A percentile compares a stretch with the other conserved stretches of the same genome.
Conservation (phyloP, 1,140 invertebrate genomes). For the Anthonomus grandis region DNA sequence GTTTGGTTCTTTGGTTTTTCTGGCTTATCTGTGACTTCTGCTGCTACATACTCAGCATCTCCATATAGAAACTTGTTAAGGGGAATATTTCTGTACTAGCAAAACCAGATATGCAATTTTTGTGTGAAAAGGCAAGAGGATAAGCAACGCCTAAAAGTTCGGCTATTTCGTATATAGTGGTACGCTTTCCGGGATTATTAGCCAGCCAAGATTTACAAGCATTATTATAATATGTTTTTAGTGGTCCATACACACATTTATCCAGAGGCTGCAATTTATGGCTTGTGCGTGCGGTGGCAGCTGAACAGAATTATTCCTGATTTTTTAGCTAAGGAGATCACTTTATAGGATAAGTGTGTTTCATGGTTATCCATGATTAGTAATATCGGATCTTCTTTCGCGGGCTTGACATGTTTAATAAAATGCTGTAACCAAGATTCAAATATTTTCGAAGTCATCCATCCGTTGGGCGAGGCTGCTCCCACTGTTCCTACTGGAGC, state of each 20-base stretch:
- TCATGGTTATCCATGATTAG: conserved; percentile 30
- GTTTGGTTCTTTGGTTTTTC: too few species aligned
- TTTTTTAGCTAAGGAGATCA: conserved; percentile 21
- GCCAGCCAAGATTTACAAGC: conserved; percentile 22
- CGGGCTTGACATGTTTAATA: conserved; percentile 40
- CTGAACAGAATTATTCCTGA: conserved; percentile 33
- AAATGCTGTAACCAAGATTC: conserved; percentile 52
- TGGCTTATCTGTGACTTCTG: too few species aligned
- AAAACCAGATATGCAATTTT: conserved; percentile 17
- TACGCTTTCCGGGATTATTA: conserved; percentile 5
- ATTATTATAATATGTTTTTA: conserved; percentile 34
- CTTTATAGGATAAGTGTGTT: conserved; percentile 26
- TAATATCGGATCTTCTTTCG: conserved; percentile 39
- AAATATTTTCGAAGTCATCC: conserved; percentile 50
- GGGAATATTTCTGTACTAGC: conserved; percentile 13
- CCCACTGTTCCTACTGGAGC: conserved; percentile 46
- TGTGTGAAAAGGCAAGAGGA: conserved; percentile 20
- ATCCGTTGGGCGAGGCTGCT: conserved; percentile 46
- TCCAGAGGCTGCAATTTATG: conserved; percentile 48
- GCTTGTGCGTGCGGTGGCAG: conserved; percentile 43
- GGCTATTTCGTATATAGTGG: conserved; percentile 28
- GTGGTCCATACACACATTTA: conserved; percentile 32
- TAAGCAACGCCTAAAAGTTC: conserved; percentile 18
- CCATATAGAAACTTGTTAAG: too few species aligned
- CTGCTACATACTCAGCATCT: too few species aligned